A percentile compares a stretch with the other conserved stretches of the same genome.
These are phyloP conservation scores for Lissocephala sabroskyi DNA, from an alignment of 2,888 invertebrate genomes.

Conservation along the genomic window DNA sequence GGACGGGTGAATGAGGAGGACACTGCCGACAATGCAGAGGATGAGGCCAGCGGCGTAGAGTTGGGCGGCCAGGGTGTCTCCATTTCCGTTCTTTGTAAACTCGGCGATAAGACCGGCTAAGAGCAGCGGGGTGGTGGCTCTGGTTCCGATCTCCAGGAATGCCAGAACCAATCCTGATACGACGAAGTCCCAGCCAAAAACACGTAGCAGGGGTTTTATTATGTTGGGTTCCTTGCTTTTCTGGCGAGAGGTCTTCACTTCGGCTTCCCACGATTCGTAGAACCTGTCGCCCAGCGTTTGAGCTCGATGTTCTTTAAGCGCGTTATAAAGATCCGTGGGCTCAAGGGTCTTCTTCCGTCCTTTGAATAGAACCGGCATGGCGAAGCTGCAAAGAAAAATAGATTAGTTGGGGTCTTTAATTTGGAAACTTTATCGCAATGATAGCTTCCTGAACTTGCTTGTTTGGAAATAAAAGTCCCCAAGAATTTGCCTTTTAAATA, in stretches of 20 bases:
- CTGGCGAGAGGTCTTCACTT: constrained; percentile 69
- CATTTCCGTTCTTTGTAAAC: constrained; percentile 68
- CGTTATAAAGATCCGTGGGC: constrained; percentile 82
- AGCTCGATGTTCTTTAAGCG: constrained; percentile 80
- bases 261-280: constrained; percentile 76
- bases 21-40: constrained; percentile 80
- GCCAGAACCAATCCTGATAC: constrained; percentile 76
- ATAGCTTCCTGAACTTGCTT: too few relatives aligned
- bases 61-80: constrained; percentile 76
- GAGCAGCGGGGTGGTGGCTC: constrained; percentile 78
- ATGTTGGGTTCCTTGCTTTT: constrained; percentile 71
- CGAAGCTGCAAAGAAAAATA: constrained; percentile 77
- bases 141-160: constrained; percentile 77
- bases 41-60: constrained; percentile 83
- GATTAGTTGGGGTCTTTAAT: too few relatives aligned
- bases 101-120: constrained; percentile 78
- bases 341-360: constrained; percentile 82
- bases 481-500: too few relatives aligned
- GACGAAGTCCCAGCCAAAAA: constrained; percentile 76
- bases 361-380: constrained; percentile 82
- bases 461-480: too few relatives aligned
- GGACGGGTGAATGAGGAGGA: constrained; percentile 88
- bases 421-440: too few relatives aligned
- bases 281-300: constrained; percentile 75
- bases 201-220: constrained; percentile 71